A percentile compares a stretch with the other conserved stretches of the same genome.
These are phyloP conservation scores for Cheilosia pagana DNA, from an alignment of 2,888 invertebrate species.

Conservation along the genomic window DNA sequence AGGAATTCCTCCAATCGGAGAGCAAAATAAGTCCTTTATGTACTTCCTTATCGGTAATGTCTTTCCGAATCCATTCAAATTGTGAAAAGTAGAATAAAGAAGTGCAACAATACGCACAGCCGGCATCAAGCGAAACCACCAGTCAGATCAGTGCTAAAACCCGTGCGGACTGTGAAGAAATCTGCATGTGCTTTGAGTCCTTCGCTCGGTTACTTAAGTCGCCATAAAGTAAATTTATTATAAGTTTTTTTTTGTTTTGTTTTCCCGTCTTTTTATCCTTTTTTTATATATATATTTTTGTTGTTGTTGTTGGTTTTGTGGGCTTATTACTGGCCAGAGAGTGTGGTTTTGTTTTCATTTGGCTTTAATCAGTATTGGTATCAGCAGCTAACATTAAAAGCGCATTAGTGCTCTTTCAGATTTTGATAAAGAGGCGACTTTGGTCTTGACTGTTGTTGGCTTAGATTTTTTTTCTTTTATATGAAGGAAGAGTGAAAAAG, in stretches of 20 bases:
- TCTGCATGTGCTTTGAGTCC: conserved; percentile 50
- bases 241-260: conserved; percentile 34
- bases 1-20: conserved; percentile 49
- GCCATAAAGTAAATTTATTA: conserved; percentile 72
- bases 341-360: conserved; percentile 75
- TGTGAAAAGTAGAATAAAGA: conserved; percentile 75
- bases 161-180: conserved; percentile 36
- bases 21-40: conserved; percentile 75
- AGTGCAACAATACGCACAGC: conserved; percentile 57
- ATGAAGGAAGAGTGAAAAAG: conserved; percentile 36
- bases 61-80: conserved; percentile 75
- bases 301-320: conserved; percentile 50
- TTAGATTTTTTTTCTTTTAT: conserved; percentile 5
- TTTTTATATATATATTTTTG: conserved; percentile 45
- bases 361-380: conserved; percentile 82
- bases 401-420: conserved; percentile 83
- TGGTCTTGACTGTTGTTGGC: conserved; percentile 39
- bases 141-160: conserved; percentile 44
- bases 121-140: neutral
- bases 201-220: conserved; percentile 48
- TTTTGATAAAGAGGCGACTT: conserved; percentile 75
- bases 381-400: conserved; percentile 84
- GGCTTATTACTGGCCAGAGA: conserved; percentile 60
- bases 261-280: conserved; percentile 30
- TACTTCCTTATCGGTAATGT: conserved; percentile 75